Conservation (phyloP, 2,113 vertebrate genomes). For the Elgaria multicarinata region DNA sequence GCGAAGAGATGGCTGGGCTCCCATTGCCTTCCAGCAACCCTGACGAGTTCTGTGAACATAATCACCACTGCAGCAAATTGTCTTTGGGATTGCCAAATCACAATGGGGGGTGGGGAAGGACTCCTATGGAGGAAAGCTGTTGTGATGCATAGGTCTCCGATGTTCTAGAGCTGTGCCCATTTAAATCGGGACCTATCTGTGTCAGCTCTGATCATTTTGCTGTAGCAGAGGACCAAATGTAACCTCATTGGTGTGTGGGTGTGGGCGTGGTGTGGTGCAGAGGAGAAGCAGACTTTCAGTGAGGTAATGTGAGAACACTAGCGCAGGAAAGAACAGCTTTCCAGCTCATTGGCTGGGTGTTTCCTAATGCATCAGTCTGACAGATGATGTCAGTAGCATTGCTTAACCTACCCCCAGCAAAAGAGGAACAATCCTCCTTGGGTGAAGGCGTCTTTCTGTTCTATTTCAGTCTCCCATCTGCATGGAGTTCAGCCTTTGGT, state of each 20-base stretch:
- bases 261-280: neutral
- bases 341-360: constrained; percentile 11
- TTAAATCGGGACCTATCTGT: neutral
- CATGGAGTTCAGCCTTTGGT: constrained; percentile 33
- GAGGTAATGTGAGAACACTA: neutral
- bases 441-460: constrained; percentile 9
- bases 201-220: neutral
- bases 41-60: neutral
- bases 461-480: constrained; percentile 33
- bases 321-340: constrained; percentile 17
- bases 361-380: neutral
- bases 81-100: neutral
- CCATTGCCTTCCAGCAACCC: neutral
- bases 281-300: neutral
- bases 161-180: neutral
- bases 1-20: neutral
- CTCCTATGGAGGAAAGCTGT: neutral
- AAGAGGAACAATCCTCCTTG: constrained; percentile 39
- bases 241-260: neutral
- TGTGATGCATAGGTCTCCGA: neutral
- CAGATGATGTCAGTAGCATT: constrained; percentile 46
- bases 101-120: no score
- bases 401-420: constrained; percentile 9
- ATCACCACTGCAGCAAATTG: neutral
- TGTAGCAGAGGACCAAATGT: neutral